phyloP scores from a whole-genome alignment of 2,888 invertebrate genomes.

The Prenolepis imparis region DNA sequence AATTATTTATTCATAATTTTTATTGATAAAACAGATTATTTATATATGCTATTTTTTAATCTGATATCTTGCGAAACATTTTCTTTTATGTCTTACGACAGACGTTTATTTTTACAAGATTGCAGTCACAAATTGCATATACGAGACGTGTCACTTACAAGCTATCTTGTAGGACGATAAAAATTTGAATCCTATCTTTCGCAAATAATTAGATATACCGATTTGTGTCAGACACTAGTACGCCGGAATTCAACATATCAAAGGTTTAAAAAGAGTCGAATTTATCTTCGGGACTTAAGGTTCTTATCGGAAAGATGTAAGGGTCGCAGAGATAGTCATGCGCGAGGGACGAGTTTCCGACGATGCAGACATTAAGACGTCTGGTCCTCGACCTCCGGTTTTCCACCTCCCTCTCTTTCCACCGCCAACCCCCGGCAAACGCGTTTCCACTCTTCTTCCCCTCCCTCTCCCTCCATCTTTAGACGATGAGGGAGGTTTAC shows the following conservation, averaged over 20 bases:
- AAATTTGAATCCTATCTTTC: conserved; percentile 36
- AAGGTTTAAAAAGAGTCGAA: conserved; percentile 43
- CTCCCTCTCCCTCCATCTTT: conserved; percentile 52
- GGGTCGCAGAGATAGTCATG: conserved; percentile 71
- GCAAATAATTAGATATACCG: conserved; percentile 54
- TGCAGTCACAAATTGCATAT: conserved; percentile 7
- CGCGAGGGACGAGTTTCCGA: conserved; percentile 75
- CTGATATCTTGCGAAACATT: not conserved
- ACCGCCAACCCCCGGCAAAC: conserved; percentile 41
- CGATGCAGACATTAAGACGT: conserved; percentile 84
- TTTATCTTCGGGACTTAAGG: conserved; percentile 59
- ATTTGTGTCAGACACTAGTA: conserved; percentile 25
- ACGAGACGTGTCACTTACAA: conserved; percentile 31
- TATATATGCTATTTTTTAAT: not conserved
- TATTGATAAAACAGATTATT: not conserved
- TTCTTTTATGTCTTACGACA: not conserved
- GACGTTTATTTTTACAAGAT: conserved; percentile 34
- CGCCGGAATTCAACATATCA: conserved; percentile 31
- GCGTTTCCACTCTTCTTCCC: conserved; percentile 44
- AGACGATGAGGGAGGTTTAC: conserved; percentile 72
- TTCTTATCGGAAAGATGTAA: conserved; percentile 73
- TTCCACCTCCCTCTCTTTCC: conserved; percentile 60
- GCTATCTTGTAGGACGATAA: not conserved
- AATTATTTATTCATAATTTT: not conserved
- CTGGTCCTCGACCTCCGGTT: conserved; percentile 83